Base-by-base conservation (phyloP, 2,113 vertebrate species). In the Indicator indicator region DNA sequence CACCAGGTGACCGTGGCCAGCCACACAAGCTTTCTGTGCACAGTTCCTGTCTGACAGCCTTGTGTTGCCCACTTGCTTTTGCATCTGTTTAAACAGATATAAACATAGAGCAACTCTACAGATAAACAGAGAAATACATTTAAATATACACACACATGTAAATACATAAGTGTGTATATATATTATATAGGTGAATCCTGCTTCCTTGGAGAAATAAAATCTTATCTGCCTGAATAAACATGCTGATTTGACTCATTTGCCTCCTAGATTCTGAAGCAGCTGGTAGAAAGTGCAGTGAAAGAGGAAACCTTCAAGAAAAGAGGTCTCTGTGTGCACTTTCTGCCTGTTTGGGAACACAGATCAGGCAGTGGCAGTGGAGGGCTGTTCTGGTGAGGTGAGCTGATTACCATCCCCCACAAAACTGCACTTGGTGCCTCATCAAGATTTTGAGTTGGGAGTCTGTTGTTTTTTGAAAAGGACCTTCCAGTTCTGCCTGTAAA, bases 1-100 rank as follows among this genome's bases (percentile, higher is more conserved):
- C 21, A 23, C 48, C 48, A 23, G 48, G 48, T 50, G 48, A 23
- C 94, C 94, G 87, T 92, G 86, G 95, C 95, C 81, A 86, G 52
- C 52, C 24, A 4, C 40, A 14, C 52, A 3, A 44, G n/a, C 30
- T 18, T 33, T 9, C 18, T 21, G 12, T 9, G 33, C 59, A 40
- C 36, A 9, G 24, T 40, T 8, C 32, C 24, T 7, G 58, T 17
- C 68, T 28, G 56, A 3, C 28, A 50, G 30, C n/a, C 26, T 12
- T 7, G 23, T 28, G 36, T 11, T 71, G 65, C 27, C 32, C 26
- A 6, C 46, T 23, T 9, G 28, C 33, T 15, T 42, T 27, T 27
- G 8, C 33, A 16, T 33, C 24, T 23, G 6, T 28, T 33, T 27
- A 36, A 20, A 36, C 8, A 8, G 6, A 16, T 4, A 36, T 6